These are phyloP conservation scores for Cheiracanthium punctorium DNA, from an alignment of 2,888 invertebrate genomes.

Conservation along the genomic window DNA sequence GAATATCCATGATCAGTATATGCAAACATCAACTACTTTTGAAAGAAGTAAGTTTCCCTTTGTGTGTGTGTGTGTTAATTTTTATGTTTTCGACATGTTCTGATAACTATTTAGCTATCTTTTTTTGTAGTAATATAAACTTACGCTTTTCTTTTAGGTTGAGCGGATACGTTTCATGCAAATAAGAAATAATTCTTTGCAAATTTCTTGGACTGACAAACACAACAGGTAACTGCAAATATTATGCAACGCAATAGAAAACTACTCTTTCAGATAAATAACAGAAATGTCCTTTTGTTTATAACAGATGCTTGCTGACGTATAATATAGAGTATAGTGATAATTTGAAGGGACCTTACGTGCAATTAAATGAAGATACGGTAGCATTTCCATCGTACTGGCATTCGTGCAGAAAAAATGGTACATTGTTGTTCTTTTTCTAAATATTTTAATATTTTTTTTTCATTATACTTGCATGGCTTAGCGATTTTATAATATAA, in stretches of 20 bases:
- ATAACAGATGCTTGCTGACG: conserved; percentile 41
- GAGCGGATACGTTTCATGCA: conserved; percentile 31
- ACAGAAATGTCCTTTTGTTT: not conserved
- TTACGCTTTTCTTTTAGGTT: too few species aligned
- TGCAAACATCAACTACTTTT: conserved; percentile 23
- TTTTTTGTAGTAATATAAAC: too few species aligned
- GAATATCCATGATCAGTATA: conserved; percentile 55
- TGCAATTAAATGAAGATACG: conserved; percentile 30
- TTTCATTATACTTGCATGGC: not conserved
- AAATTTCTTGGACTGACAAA: conserved; percentile 44
- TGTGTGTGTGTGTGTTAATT: too few species aligned
- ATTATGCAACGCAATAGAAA: not conserved
- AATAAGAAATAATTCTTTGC: conserved; percentile 30
- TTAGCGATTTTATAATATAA: too few species aligned
- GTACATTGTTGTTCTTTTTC: conserved; percentile 14
- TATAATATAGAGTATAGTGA: conserved; percentile 44
- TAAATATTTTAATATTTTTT: not conserved
- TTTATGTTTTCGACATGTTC: too few species aligned
- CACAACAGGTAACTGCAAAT: conserved; percentile 36
- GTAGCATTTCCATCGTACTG: conserved; percentile 43
- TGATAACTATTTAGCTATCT: too few species aligned
- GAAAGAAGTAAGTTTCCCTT: not conserved
- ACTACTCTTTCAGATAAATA: not conserved
- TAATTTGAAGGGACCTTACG: conserved; percentile 14
- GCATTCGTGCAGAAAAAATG: conserved; percentile 32